phyloP scores from a whole-genome alignment of 2,888 invertebrate genomes.

The Ryuthela nishihirai region DNA sequence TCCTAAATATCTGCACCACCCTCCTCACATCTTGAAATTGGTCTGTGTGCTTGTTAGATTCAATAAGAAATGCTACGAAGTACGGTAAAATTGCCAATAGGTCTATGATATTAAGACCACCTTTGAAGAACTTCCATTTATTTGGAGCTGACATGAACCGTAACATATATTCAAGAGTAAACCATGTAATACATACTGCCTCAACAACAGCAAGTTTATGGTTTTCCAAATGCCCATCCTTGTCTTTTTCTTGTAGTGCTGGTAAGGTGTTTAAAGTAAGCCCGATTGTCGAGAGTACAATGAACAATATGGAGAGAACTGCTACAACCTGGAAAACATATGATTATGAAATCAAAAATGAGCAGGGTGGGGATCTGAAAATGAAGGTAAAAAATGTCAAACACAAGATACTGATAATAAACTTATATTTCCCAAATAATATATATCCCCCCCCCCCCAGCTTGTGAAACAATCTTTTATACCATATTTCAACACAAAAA shows the following conservation, averaged over 20 bases:
- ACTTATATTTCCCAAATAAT: no score
- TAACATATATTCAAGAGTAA: constrained; percentile 94
- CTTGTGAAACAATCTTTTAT: no score
- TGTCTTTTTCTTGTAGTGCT: constrained; percentile 83
- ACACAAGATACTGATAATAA: background rate
- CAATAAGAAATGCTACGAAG: constrained; percentile 95
- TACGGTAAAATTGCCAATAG: constrained; percentile 97
- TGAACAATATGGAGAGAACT: constrained; percentile 99
- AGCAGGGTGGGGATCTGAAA: constrained; percentile 12
- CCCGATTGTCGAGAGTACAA: constrained; percentile 98
- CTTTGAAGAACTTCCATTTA: constrained; percentile 99
- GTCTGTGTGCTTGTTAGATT: constrained; percentile 74
- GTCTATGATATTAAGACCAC: constrained; percentile 97
- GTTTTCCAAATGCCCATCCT: constrained; percentile 74
- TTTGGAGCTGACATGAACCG: constrained; percentile 98
- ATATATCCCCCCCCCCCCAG: no score
- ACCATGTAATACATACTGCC: constrained; percentile 99
- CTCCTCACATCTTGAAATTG: constrained; percentile 83
- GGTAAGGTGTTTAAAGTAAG: constrained; percentile 99
- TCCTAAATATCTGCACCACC: constrained; percentile 97
- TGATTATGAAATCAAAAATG: constrained; percentile 13
- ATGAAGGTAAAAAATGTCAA: constrained; percentile 21
- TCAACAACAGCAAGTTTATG: constrained; percentile 96
- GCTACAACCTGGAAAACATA: constrained; percentile 85
- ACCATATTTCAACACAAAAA: no score